Percentiles rank a stretch among this genome's conserved stretches.
Evolutionary conservation across 1,140 invertebrate genomes (phyloP).

Genomic region (Macrocentrus cingulum): DNA sequence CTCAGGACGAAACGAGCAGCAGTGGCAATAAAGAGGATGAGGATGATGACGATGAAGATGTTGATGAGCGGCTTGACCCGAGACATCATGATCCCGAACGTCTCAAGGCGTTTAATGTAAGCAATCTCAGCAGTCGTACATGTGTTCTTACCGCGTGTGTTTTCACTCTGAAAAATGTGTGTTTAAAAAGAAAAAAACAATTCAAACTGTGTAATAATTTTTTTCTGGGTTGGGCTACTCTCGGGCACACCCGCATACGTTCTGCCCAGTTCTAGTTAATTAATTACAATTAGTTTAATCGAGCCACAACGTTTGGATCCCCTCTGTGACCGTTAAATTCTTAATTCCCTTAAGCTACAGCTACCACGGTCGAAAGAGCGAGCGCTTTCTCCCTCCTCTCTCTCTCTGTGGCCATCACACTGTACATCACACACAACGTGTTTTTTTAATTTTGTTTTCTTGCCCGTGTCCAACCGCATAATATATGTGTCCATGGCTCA

Average conservation of each 20-base stretch:
- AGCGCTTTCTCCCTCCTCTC: neutral
- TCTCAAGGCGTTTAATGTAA: conserved; percentile 96
- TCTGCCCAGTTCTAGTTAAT: conserved; percentile 46
- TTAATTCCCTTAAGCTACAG: conserved; percentile 43
- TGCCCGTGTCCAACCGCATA: neutral
- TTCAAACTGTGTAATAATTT: too few species aligned
- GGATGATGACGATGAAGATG: conserved; percentile 90
- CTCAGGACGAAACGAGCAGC: conserved; percentile 87
- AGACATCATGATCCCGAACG: conserved; percentile 91
- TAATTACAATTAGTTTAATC: conserved; percentile 58
- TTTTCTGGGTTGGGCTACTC: too few species aligned
- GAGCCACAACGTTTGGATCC: conserved; percentile 33
- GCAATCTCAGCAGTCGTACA: too few species aligned
- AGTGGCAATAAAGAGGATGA: conserved; percentile 90
- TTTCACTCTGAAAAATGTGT: neutral
- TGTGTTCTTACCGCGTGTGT: too few species aligned
- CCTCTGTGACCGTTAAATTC: conserved; percentile 42
- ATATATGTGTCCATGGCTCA: conserved; percentile 25
- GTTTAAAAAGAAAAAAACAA: too few species aligned
- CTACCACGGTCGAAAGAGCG: conserved; percentile 2
- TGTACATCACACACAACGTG: neutral
- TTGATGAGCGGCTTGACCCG: conserved; percentile 83
- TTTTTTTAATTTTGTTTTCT: neutral
- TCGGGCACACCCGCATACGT: too few species aligned
- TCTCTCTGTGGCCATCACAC: neutral